Evolutionary conservation across 2,797 vertebrate genomes (phyloP), one percentile per base, ranked within the genome.

Genomic region (Urocyon cinereoargenteus): DNA sequence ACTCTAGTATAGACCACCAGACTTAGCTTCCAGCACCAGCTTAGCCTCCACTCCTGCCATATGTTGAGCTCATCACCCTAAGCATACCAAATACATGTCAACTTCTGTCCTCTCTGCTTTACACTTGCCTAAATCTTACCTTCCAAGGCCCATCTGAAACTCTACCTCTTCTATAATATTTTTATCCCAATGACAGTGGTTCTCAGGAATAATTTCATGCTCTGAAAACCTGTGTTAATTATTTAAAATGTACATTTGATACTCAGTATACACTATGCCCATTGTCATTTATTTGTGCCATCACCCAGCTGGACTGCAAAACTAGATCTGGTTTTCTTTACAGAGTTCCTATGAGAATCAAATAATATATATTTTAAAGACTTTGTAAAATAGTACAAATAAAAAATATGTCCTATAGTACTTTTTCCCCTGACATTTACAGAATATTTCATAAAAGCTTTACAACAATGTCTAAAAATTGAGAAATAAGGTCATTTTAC

Each of bases 361-460:
- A 82, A 66, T 90, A 24, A 64, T 2, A 19, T 12, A 6, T 64
- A 53, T 53, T 90, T 87, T 78, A 91, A 87, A 73, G 49, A 84
- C 11, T 16, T 87, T 68, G 26, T 72, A 81, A 96, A 92, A 90
- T 12, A 87, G 14, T 66, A 5, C 77, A 94, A 22, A 55, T 93
- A 70, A 81, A 94, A 93, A 91, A 18, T 40, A 75, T 59, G 18
- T 26, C 40, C 40, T n/a, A 12, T 79, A 15, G 7, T 88, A 40
- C 7, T 34, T 86, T 92, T 84, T 28, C 55, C 28, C 21, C 36
- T 88, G 57, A 93, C 26, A 81, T 40, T 78, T 55, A n/a, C 36
- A 83, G 21, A 85, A 6, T 84, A 96, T 92, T 94, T 59, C 31
- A 91, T 91, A 61, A 93, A 62, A 87, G n/a, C 18, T 55, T 5